Evolutionary conservation across 2,888 invertebrate genomes (phyloP), one percentile per base, ranked within the genome.

Genomic region (Lasioglossum figueresi): DNA sequence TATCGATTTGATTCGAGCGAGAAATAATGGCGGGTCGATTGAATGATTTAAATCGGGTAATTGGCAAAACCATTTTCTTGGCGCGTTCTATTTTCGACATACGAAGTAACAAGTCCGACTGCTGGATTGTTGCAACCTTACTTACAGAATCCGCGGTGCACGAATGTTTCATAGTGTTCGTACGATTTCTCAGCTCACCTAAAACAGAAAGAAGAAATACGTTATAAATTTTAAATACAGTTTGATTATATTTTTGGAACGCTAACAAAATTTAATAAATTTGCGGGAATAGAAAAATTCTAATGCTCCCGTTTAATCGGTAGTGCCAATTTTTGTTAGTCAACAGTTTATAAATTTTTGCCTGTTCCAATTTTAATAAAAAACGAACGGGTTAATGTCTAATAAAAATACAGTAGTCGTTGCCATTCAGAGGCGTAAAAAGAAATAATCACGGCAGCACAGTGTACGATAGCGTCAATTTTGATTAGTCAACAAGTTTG

Each of bases 131-230:
- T 16, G 63, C 6, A 16, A 16, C 63, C 2, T 45, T 71, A 43
- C 43, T 71, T 71, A 27, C 27, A 16, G 71, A 27, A 27, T 8
- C 71, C 16, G n/a, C n/a, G 40, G n/a, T 40, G 4, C 27, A 23
- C 1, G 8, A 68, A 37, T 37, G 16, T 12, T 31, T 16, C 23
- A 34, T 68, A 4, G 37, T 19, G 68, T 37, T 34, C 23, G 37
- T 12, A 37, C 52, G n/a, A 52, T 6, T 31, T 34, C 8, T 40
- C 43, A 72, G 43, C 72, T 72, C 45, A 72, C 72, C 72, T 72
- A 45, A 72, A 72, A 72, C 19, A 45, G 14, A 48, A 43, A 45
- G 45, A 72, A 31, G 31, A 0, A 37, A 1, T 2, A 19, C 4
- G 23, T 68, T 68, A 68, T 34, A 37, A 10, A 23, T 23, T 66